phyloP scores from a whole-genome alignment of 2,888 invertebrate genomes.

The Drosophila siamana region DNA sequence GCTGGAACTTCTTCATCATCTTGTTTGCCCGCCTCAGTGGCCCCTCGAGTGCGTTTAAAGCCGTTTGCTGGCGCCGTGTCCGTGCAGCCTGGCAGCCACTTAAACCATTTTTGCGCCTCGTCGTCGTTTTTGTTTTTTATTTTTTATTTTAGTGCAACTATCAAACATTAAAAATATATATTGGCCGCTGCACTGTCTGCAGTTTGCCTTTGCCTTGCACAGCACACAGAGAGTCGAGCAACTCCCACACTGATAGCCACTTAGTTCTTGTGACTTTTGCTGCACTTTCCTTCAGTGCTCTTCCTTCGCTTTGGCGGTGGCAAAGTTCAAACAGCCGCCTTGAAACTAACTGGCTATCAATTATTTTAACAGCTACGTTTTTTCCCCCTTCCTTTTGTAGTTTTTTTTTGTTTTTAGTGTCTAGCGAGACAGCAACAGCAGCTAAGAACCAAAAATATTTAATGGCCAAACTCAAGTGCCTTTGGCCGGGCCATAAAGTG shows the following conservation, averaged over 20 bases:
- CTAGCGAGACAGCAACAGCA: not conserved
- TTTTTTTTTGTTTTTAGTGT: slow-evolving; percentile 1
- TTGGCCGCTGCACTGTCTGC: slow-evolving; percentile 58
- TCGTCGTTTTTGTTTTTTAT: too few species aligned
- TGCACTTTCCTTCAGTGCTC: slow-evolving; percentile 60
- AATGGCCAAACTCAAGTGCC: slow-evolving; percentile 50
- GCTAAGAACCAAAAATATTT: slow-evolving; percentile 47
- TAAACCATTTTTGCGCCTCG: slow-evolving; percentile 69
- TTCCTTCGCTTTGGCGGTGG: slow-evolving; percentile 33
- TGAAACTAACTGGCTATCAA: slow-evolving; percentile 76
- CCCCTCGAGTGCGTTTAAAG: slow-evolving; percentile 76
- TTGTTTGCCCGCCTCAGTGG: slow-evolving; percentile 52
- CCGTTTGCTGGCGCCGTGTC: slow-evolving; percentile 22
- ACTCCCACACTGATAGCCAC: slow-evolving; percentile 66
- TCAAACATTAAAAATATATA: slow-evolving; percentile 82
- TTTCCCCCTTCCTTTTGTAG: slow-evolving; percentile 38
- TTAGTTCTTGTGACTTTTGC: slow-evolving; percentile 71
- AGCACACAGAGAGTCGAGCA: not conserved
- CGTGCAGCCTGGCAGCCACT: slow-evolving; percentile 67
- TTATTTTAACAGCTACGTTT: slow-evolving; percentile 77
- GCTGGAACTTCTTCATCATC: slow-evolving; percentile 69
- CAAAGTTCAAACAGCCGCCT: slow-evolving; percentile 76
- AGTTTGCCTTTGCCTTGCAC: not conserved
- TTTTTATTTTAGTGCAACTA: slow-evolving; percentile 77
- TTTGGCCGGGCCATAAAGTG: slow-evolving; percentile 52